Conservation (phyloP, 2,888 invertebrate genomes). For the Noctua janthe region DNA sequence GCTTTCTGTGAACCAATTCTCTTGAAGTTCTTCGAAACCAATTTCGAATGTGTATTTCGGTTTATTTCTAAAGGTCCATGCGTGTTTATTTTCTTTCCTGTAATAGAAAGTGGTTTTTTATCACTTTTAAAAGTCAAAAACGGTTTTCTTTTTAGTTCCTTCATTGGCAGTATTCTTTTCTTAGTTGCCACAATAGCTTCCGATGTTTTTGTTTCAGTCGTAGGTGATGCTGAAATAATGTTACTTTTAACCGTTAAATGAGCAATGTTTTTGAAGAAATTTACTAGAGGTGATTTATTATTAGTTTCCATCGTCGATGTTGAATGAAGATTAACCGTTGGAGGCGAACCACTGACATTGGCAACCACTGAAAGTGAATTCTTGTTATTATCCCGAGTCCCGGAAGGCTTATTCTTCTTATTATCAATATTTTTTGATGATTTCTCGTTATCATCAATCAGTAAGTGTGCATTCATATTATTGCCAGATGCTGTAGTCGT, state of each 20-base stretch:
- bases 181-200: neutral
- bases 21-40: slow-evolving; percentile 56
- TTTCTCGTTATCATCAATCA: neutral
- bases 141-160: slow-evolving; percentile 35
- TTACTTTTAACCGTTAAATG: neutral
- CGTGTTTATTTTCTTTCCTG: slow-evolving; percentile 10
- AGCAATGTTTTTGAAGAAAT: neutral
- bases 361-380: neutral
- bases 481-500: neutral
- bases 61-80: slow-evolving; percentile 27
- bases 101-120: slow-evolving; percentile 9
- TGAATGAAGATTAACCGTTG: neutral
- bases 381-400: neutral
- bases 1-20: slow-evolving; percentile 39
- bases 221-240: neutral
- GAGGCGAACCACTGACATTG: neutral
- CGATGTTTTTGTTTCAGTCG: neutral
- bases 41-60: slow-evolving; percentile 30
- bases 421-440: neutral
- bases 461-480: neutral
- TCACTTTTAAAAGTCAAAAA: slow-evolving; percentile 16
- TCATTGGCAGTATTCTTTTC: slow-evolving; percentile 28
- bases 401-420: neutral
- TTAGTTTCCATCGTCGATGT: neutral
- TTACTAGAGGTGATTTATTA: neutral